Percentiles rank a stretch among this genome's conserved stretches.
These are phyloP conservation scores for Melopsittacus undulatus DNA, from an alignment of 2,797 vertebrate genomes.

Conservation along the genomic window DNA sequence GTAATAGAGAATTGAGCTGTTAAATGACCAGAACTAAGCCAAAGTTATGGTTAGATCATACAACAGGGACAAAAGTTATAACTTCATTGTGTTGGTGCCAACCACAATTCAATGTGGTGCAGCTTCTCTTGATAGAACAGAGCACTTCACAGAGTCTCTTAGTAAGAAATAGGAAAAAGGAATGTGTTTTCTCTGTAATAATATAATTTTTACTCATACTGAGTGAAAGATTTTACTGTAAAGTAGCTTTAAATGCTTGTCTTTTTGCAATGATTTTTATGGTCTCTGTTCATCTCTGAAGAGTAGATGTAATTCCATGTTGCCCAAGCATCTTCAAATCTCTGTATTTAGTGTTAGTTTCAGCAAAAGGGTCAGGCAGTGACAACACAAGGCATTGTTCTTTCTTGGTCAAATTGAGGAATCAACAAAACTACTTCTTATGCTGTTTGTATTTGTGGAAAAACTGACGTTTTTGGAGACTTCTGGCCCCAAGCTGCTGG, in stretches of 20 bases:
- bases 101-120: not conserved
- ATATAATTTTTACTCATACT: not conserved
- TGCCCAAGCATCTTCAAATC: not conserved
- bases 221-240: not conserved
- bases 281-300: not conserved
- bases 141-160: not conserved
- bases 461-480: not conserved
- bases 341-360: not conserved
- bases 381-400: not conserved
- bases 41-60: not conserved
- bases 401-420: not conserved
- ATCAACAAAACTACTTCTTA: not conserved
- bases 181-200: not conserved
- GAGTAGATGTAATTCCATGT: not conserved
- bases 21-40: conserved; percentile 8
- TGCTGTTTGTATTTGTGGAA: not conserved
- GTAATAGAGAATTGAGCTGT: not conserved
- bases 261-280: not conserved
- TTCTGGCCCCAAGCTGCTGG: not conserved
- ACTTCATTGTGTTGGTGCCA: not conserved
- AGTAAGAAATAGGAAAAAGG: not conserved
- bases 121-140: not conserved
- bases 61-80: not conserved
- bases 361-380: not conserved
- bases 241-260: not conserved